phyloP scores from a whole-genome alignment of 2,113 vertebrate genomes.

The Halcyon senegalensis region DNA sequence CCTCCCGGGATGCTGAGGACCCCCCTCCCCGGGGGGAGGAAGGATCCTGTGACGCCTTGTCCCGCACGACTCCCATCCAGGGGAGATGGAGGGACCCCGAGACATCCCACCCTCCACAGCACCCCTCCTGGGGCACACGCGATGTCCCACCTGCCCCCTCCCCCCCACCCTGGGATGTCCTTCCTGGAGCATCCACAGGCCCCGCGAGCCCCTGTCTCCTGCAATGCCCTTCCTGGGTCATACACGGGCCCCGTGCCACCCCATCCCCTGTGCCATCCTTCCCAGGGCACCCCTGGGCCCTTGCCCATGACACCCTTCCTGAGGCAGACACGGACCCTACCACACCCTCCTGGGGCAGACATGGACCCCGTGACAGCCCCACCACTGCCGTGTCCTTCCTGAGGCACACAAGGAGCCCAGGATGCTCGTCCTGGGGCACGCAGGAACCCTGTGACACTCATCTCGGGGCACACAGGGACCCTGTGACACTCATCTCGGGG shows the following conservation, averaged over 20 bases:
- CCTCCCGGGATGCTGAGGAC: accelerated
- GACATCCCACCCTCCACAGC: background rate
- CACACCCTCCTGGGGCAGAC: background rate
- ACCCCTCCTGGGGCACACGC: background rate
- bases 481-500: background rate
- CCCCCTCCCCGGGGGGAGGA: accelerated
- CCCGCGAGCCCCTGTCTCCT: accelerated
- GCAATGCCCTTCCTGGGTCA: background rate
- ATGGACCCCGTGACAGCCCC: accelerated
- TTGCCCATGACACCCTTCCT: background rate
- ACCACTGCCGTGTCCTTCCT: too few relatives aligned
- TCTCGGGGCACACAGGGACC: accelerated
- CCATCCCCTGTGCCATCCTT: accelerated
- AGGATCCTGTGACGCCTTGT: background rate
- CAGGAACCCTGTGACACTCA: accelerated
- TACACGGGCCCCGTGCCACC: background rate
- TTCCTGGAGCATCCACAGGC: background rate
- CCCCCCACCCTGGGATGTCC: background rate
- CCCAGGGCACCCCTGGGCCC: accelerated
- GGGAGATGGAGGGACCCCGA: background rate
- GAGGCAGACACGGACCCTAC: background rate
- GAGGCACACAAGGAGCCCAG: too few relatives aligned
- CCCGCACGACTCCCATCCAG: accelerated
- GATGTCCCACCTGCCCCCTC: background rate
- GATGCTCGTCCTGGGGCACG: background rate